Base-by-base conservation (phyloP, 2,888 invertebrate species). In the Marasmarcha lunaedactyla region DNA sequence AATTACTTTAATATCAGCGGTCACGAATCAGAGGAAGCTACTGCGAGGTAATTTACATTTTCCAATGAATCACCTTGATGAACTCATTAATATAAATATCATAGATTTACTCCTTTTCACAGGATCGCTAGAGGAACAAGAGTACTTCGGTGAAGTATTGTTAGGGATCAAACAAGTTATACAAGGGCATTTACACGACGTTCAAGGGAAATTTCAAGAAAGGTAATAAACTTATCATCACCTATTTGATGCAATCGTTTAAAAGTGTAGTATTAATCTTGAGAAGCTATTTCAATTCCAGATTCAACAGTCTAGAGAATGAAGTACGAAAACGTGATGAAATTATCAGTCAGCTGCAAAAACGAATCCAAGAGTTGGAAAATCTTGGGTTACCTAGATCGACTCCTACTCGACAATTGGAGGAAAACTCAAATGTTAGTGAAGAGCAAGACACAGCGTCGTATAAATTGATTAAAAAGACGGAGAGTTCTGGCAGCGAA, bases 281-380 rank as follows among this genome's bases (percentile, higher is more conserved):
- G 13, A 30, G 30, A 30, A 30, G 30, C 15, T 14, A 36, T 15
- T 30, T 20, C 12, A n/a, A 39, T 41, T 26, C 14, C 47, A 84
- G 92, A 42, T 92, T 93, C 60, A 87, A 89, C 43, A 90, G 87
- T 47, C 78, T 95, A 63, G 92, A 94, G 69, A 86, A 89, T 45
- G 94, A 94, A 71, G 89, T 95, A n/a, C 84, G 88, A 25, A 89
- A 88, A 55, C 86, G 93, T 27, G 94, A 95, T 61, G 90, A 90
- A 57, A 89, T 94, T 43, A 95, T 95, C 53, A 86, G 86, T 38
- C 89, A 92, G 61, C 84, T 95, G 33, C 92, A 91, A 63, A 84
- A 85, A 50, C 84, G 92, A 55, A 90, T 91, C 54, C 85, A 87
- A 63, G 88, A 91, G 59, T 60, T 92, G 50, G 90, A 91, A 59